Percentiles rank a stretch among this genome's conserved stretches.
These are phyloP conservation scores for Tineola bisselliella DNA, from an alignment of 2,888 invertebrate genomes.

Conservation along the genomic window DNA sequence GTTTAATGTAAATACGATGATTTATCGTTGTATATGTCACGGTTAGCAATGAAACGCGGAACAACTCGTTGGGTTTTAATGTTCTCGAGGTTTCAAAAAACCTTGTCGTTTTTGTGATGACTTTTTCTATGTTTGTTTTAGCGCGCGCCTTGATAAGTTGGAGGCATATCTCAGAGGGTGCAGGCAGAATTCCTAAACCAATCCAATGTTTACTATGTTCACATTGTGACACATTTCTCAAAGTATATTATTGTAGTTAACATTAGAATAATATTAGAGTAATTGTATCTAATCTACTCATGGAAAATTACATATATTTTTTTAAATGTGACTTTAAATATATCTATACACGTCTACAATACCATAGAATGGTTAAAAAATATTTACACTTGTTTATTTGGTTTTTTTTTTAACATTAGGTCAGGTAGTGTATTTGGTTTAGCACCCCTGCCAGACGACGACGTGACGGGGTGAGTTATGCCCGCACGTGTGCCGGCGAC, in stretches of 20 bases:
- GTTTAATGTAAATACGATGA: background rate
- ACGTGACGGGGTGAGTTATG: background rate
- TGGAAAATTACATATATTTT: too few relatives aligned
- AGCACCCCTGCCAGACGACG: background rate
- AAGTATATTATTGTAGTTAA: too few relatives aligned
- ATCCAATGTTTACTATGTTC: constrained; percentile 7
- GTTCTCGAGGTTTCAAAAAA: constrained; percentile 36
- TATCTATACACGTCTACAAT: too few relatives aligned
- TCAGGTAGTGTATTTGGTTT: background rate
- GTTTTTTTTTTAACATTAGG: background rate
- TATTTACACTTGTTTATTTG: background rate
- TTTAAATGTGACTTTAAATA: too few relatives aligned
- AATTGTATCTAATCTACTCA: too few relatives aligned
- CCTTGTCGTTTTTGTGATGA: constrained; percentile 43
- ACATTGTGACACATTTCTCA: background rate
- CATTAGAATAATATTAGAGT: too few relatives aligned
- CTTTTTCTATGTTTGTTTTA: constrained; percentile 57
- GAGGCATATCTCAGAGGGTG: constrained; percentile 16
- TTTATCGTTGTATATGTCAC: constrained; percentile 3
- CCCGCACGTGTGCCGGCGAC: background rate
- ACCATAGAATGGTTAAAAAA: background rate
- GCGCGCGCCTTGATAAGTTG: constrained; percentile 42
- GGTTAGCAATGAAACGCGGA: constrained; percentile 22
- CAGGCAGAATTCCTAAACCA: constrained; percentile 22
- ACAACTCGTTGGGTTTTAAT: constrained; percentile 32